These are phyloP conservation scores for Rhea pennata DNA, from an alignment of 2,113 vertebrate genomes.

Conservation along the genomic window DNA sequence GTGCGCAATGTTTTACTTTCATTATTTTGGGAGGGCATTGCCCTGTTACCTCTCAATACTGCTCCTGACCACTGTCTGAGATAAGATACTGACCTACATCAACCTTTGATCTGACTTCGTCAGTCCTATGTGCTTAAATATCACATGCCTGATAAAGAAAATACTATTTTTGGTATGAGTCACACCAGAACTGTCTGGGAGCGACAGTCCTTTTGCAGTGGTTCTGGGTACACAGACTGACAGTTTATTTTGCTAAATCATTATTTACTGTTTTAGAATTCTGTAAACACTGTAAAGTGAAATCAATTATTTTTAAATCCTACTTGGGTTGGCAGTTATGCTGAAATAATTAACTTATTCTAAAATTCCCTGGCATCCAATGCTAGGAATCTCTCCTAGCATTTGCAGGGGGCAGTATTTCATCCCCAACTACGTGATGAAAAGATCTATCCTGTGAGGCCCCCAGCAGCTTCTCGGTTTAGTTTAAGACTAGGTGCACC, in stretches of 20 bases:
- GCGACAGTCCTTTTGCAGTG: background rate
- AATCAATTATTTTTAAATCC: background rate
- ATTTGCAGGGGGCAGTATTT: background rate
- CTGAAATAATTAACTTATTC: background rate
- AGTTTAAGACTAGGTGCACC: background rate
- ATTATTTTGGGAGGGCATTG: background rate
- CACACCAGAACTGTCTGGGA: background rate
- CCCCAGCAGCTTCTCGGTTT: background rate
- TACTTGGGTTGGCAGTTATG: background rate
- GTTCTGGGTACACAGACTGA: background rate
- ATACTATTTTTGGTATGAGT: background rate
- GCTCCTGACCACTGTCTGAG: background rate
- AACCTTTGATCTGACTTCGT: background rate
- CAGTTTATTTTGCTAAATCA: background rate
- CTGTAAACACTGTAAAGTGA: background rate
- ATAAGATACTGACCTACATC: background rate
- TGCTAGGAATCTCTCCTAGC: no score
- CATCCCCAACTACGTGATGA: background rate
- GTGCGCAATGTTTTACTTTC: background rate
- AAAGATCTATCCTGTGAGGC: background rate
- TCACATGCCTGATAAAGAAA: background rate
- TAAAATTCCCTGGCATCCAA: background rate
- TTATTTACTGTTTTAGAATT: constrained; percentile 21
- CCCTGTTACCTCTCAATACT: rapidly evolving
- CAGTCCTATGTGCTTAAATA: background rate